phyloP scores from a whole-genome alignment of 2,797 vertebrate genomes.

The Adelosebastes latens region DNA sequence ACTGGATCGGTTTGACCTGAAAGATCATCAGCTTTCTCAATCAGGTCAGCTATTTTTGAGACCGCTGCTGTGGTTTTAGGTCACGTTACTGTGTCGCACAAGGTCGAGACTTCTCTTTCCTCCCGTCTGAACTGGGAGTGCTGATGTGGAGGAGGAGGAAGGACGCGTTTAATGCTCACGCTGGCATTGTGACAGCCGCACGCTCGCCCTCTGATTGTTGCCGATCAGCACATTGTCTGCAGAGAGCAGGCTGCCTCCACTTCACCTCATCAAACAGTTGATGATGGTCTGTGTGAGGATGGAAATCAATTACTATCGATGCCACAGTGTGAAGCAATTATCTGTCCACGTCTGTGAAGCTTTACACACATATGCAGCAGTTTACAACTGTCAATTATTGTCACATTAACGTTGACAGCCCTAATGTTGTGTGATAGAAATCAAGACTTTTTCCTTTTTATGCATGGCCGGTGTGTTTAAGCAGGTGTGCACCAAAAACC shows the following conservation, averaged over 20 bases:
- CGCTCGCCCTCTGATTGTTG: neutral
- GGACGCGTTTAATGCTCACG: neutral
- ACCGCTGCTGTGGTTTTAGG: conserved; percentile 1
- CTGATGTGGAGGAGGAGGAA: conserved; percentile 6
- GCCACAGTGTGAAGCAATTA: neutral
- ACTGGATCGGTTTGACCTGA: too few relatives aligned
- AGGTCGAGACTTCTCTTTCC: conserved; percentile 42
- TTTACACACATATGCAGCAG: neutral
- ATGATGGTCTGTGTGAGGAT: neutral
- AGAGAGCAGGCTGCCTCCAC: conserved; percentile 3
- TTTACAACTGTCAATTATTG: too few relatives aligned
- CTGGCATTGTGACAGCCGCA: neutral
- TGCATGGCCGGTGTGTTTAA: conserved; percentile 11
- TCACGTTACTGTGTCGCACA: conserved; percentile 11
- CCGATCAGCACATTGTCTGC: conserved; percentile 44
- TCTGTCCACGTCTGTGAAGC: neutral
- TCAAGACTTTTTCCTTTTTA: neutral
- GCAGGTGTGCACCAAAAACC: conserved; percentile 31
- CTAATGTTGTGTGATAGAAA: too few relatives aligned
- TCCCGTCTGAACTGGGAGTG: neutral
- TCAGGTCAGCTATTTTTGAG: conserved; percentile 36
- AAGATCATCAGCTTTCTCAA: too few relatives aligned
- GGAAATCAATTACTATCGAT: conserved; percentile 11
- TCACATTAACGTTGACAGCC: too few relatives aligned
- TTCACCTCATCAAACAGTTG: neutral